These are phyloP conservation scores for Toxostoma redivivum DNA, from an alignment of 2,113 vertebrate species.

Conservation along the genomic window DNA sequence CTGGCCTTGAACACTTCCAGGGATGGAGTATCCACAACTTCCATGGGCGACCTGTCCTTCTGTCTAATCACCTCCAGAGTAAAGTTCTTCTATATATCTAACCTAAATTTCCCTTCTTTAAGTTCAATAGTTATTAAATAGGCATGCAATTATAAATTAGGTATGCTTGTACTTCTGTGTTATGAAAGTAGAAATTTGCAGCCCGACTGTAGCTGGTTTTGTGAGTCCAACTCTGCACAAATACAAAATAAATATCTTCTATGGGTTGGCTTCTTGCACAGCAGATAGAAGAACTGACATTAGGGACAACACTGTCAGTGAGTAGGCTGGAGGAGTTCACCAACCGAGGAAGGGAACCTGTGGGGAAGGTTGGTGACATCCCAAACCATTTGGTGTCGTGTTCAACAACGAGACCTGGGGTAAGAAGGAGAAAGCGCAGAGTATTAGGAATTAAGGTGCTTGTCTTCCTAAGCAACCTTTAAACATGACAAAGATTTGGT, in stretches of 20 bases:
- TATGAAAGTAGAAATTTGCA: neutral
- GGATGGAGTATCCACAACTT: neutral
- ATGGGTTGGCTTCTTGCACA: neutral
- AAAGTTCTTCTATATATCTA: neutral
- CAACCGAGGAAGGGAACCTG: neutral
- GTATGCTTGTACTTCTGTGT: neutral
- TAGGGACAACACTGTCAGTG: rapidly evolving
- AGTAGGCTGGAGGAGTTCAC: neutral
- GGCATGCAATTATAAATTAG: neutral
- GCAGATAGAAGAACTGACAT: neutral
- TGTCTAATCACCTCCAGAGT: neutral
- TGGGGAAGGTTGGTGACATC: neutral
- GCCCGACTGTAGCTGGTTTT: neutral
- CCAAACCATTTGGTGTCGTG: rapidly evolving
- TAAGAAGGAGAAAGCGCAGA: neutral
- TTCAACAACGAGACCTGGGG: neutral
- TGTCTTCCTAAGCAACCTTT: neutral
- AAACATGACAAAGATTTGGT: rapidly evolving
- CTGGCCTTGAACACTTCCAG: neutral
- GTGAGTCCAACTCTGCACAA: neutral
- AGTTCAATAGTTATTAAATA: neutral
- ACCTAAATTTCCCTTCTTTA: neutral
- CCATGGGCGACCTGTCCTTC: neutral
- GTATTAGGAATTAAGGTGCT: rapidly evolving
- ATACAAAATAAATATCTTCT: neutral